Base-by-base conservation (phyloP, 2,888 invertebrate genomes). In the Tenthredo distinguenda region DNA sequence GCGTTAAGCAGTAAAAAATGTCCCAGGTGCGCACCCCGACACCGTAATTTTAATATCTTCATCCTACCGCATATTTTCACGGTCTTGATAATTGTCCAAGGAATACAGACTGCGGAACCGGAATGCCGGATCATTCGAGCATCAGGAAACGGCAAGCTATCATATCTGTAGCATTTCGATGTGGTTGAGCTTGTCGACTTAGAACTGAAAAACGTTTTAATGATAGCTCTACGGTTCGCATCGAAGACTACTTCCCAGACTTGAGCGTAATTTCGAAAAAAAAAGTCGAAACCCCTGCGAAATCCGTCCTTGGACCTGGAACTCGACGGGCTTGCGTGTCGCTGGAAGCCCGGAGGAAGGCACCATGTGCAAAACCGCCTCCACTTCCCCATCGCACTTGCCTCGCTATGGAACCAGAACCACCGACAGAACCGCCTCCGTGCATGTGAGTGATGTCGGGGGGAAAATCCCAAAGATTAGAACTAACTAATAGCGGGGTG, bases 311-410 rank as follows among this genome's bases (percentile, higher is more conserved):
- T 34, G 83, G 83, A 12, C 6, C 43, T 6, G 50, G 10, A 10
- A 34, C 4, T 34, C 40, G 18, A 10, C 76, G 5, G 34, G n/a
- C 84, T 21, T 88, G 88, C 58, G 86, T 88, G 47, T 88, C 88
- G 84, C 71, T 88, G 47, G 85, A 87, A 84, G 71, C 86, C 50
- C 50, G 86, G 18, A 85, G 79, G 86, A 86, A 85, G 18, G 82
- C 88, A 37, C 88, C 88, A 10, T 88, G 88, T 77, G 83, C 88
- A 6, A 87, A 86, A 84, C 85, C 85, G 18, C 68, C 87, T 50
- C 83, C 85, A 9, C 79, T 85, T 15, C 82, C 34, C 43, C 84
- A 43, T n/a, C 84, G 85, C 0, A 85, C 81, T 65, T 88, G 88
- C 68, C 88, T 87, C 7, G 87, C 88, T 10, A 68, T 62, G 68